Percentiles rank a stretch among this genome's conserved stretches.
phyloP scores from a whole-genome alignment of 2,797 vertebrate species.

The Sorex maritimensis region DNA sequence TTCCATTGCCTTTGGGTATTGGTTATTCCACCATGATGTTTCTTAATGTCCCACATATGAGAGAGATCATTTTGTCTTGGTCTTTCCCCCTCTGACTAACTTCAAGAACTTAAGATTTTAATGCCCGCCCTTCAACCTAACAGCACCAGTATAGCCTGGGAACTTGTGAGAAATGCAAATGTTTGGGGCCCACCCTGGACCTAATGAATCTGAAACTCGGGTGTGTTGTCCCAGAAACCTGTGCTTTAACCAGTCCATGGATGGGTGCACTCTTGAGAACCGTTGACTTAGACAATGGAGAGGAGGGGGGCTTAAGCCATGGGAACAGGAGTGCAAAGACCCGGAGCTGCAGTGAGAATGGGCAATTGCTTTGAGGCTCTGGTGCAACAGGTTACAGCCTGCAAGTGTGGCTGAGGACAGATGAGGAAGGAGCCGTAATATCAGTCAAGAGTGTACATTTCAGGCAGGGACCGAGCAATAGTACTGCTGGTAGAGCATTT shows the following conservation, averaged over 20 bases:
- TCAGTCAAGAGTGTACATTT: not conserved
- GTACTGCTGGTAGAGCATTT: too few relatives aligned
- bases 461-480: too few relatives aligned
- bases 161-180: slow-evolving; percentile 27
- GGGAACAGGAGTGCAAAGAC: not conserved
- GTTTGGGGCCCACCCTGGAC: not conserved
- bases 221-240: not conserved
- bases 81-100: too few relatives aligned
- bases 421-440: not conserved
- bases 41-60: too few relatives aligned
- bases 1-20: too few relatives aligned
- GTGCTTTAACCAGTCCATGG: not conserved
- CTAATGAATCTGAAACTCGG: slow-evolving; percentile 22
- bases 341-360: not conserved
- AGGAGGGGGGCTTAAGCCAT: not conserved
- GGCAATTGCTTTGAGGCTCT: not conserved
- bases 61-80: too few relatives aligned
- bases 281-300: not conserved
- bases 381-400: not conserved
- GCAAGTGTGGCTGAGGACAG: not conserved
- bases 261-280: not conserved
- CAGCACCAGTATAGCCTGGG: not conserved
- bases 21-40: too few relatives aligned
- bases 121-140: not conserved
- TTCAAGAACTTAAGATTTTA: too few relatives aligned